Evolutionary conservation across 2,797 vertebrate species (phyloP).

Genomic region (Sphenopsis melanotis): DNA sequence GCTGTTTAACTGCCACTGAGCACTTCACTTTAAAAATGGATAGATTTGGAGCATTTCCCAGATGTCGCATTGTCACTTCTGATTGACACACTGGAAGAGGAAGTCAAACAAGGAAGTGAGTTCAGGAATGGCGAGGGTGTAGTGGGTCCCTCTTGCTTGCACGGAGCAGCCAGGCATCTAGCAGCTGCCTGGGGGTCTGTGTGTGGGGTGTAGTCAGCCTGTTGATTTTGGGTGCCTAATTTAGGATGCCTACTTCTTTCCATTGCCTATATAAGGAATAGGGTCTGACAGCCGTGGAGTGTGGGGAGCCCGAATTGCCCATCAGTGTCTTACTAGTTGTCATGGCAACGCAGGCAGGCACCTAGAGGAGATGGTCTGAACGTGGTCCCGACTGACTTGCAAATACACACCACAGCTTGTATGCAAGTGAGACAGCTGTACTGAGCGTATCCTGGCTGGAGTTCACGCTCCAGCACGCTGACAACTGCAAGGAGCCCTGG

Average conservation of each 20-base stretch:
- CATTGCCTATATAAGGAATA: conserved; percentile 51
- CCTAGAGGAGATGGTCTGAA: conserved; percentile 33
- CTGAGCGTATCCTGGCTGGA: rapidly evolving
- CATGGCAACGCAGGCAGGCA: conserved; percentile 16
- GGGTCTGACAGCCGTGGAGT: conserved; percentile 31
- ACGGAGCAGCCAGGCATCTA: not conserved
- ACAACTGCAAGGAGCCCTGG: not conserved
- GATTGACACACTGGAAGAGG: conserved; percentile 55
- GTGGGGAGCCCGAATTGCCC: conserved; percentile 49
- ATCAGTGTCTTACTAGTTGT: conserved; percentile 45
- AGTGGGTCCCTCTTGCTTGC: not conserved
- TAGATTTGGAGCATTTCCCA: conserved; percentile 34
- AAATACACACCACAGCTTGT: not conserved
- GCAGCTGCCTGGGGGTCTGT: conserved; percentile 46
- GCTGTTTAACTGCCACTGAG: not conserved
- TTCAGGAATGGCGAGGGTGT: not conserved
- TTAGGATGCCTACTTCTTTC: conserved; percentile 19
- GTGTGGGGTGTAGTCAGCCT: not conserved
- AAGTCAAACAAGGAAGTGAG: conserved; percentile 29
- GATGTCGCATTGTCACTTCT: conserved; percentile 34
- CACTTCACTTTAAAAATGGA: conserved; percentile 8
- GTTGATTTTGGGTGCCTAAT: conserved; percentile 31
- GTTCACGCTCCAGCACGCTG: not conserved
- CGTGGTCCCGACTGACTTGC: not conserved
- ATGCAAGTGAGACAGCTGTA: not conserved